These are phyloP conservation scores for Rhyacophila evoluta DNA, from an alignment of 2,888 invertebrate genomes.

Conservation along the genomic window DNA sequence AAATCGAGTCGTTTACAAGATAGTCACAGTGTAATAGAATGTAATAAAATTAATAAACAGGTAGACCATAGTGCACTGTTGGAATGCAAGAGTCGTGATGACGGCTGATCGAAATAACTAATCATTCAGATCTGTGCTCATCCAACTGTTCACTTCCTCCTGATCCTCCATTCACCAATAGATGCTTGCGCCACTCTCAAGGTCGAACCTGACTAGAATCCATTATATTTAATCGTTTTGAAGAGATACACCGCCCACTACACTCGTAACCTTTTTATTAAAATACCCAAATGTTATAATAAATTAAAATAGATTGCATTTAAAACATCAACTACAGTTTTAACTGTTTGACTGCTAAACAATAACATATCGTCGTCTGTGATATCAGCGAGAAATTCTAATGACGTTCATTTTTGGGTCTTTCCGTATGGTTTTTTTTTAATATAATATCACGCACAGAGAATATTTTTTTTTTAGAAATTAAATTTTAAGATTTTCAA, in stretches of 20 bases:
- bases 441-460: too few species aligned
- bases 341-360: too few species aligned
- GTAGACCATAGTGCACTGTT: not conserved
- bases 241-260: not conserved
- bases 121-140: not conserved
- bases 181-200: not conserved
- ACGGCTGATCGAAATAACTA: not conserved
- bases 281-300: not conserved
- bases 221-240: not conserved
- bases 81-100: constrained; percentile 19
- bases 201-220: not conserved
- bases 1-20: too few species aligned
- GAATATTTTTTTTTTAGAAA: too few species aligned
- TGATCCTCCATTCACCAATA: not conserved
- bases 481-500: too few species aligned
- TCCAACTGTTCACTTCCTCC: not conserved
- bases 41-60: too few species aligned
- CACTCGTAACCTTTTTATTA: not conserved
- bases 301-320: not conserved
- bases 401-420: too few species aligned
- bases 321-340: too few species aligned
- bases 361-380: too few species aligned
- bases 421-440: too few species aligned
- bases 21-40: too few species aligned
- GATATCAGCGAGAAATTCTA: too few species aligned